These are phyloP conservation scores for Lordiphosa clarofinis DNA, from an alignment of 1,140 invertebrate species.

Conservation along the genomic window DNA sequence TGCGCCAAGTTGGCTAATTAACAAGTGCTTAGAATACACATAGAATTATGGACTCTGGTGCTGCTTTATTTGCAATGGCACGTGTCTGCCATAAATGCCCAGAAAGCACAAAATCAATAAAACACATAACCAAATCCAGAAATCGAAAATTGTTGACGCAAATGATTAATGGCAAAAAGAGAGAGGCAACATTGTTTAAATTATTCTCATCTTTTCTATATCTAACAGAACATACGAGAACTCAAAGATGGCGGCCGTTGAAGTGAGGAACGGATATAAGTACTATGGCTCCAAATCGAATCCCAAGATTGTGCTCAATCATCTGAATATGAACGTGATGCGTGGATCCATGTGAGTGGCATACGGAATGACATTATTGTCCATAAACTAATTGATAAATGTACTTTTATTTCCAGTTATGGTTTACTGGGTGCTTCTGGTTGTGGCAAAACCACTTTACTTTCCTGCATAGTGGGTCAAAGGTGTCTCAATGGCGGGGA, in stretches of 20 bases:
- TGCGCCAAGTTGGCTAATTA: conserved; percentile 24
- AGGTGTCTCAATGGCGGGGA: conserved; percentile 87
- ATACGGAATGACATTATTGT: conserved; percentile 33
- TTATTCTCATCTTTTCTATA: neutral
- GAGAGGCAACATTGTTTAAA: neutral
- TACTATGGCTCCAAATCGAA: conserved; percentile 81
- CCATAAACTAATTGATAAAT: conserved; percentile 5
- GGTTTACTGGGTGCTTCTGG: conserved; percentile 92
- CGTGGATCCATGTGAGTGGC: conserved; percentile 82
- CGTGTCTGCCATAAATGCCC: conserved; percentile 62
- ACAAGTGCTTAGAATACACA: conserved; percentile 34
- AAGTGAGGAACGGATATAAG: conserved; percentile 82
- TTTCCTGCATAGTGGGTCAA: conserved; percentile 92
- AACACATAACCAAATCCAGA: conserved; percentile 66
- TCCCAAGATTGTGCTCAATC: conserved; percentile 81
- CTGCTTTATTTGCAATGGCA: conserved; percentile 54
- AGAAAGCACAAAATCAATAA: conserved; percentile 54
- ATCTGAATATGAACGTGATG: conserved; percentile 82
- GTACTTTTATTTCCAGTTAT: conserved; percentile 83
- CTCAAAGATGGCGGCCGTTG: conserved; percentile 80
- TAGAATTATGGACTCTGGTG: conserved; percentile 30
- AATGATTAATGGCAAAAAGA: conserved; percentile 34
- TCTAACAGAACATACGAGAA: conserved; percentile 17
- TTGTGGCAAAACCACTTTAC: conserved; percentile 91
- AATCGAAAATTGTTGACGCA: conserved; percentile 60